A percentile compares a stretch with the other conserved stretches of the same genome.
phyloP scores from a whole-genome alignment of 2,888 invertebrate genomes.

The Drosophila koepferae region DNA sequence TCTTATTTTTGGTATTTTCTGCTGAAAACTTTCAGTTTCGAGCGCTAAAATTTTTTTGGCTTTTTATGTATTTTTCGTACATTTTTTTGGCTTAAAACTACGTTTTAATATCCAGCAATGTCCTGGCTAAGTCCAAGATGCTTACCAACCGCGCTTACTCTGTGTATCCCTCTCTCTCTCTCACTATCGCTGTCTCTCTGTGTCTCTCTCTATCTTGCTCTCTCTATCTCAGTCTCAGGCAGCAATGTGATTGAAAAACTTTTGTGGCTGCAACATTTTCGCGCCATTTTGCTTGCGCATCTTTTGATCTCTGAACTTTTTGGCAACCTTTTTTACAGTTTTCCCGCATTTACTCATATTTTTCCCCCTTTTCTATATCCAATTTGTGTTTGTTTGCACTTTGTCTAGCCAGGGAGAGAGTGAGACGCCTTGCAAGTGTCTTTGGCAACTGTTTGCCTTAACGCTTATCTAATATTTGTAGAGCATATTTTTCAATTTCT shows the following conservation, averaged over 20 bases:
- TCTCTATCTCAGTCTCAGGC: not conserved
- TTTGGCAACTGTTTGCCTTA: constrained; percentile 28
- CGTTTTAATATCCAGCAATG: constrained; percentile 68
- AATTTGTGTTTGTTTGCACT: constrained; percentile 53
- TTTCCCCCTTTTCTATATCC: constrained; percentile 31
- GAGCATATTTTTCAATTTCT: constrained; percentile 39
- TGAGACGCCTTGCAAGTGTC: constrained; percentile 8
- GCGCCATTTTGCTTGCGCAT: constrained; percentile 64
- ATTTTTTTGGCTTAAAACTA: constrained; percentile 36
- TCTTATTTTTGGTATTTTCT: constrained; percentile 17
- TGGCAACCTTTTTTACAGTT: constrained; percentile 7
- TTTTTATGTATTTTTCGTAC: constrained; percentile 26
- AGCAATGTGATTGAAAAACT: constrained; percentile 74
- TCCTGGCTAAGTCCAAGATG: constrained; percentile 25
- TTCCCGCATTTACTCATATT: constrained; percentile 40
- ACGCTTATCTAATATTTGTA: constrained; percentile 50
- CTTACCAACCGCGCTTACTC: constrained; percentile 5
- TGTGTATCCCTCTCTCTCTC: not conserved
- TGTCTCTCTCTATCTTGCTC: not conserved
- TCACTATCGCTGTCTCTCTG: not conserved
- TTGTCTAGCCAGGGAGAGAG: constrained; percentile 20
- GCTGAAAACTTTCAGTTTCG: constrained; percentile 66
- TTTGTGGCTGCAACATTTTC: constrained; percentile 63
- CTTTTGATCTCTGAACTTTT: constrained; percentile 60
- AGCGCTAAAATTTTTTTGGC: constrained; percentile 37